Base-by-base conservation (phyloP, 1,140 invertebrate species). In the Cydia splendana region DNA sequence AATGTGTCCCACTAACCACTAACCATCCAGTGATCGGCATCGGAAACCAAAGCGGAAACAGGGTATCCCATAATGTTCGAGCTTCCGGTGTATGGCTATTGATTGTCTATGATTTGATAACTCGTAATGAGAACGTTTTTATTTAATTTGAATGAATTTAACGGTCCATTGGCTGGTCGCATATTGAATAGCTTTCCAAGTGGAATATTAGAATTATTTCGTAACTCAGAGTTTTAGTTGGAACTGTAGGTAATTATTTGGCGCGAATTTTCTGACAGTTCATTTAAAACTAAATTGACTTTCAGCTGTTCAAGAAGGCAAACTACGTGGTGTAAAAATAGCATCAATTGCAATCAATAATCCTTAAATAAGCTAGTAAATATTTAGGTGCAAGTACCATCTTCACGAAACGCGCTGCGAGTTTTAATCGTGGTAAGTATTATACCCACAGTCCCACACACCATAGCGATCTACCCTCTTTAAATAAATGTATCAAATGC, bases 81-180 rank as follows among this genome's bases (percentile, higher is more conserved):
- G 34, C 67, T 71, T 71, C 67, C 67, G 67, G 67, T 38, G 6
- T 42, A 38, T 62, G 57, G 30, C 67, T 42, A 71, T 71, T 71
- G 67, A 71, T 71, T 71, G 30, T 38, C 67, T 71, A 71, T 71
- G 30, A 71, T 71, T 71, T 71, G 67, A 71, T 71, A 71, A 71
- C 34, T 71, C 10, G 67, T 71, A 62, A 62, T 62, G 57, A 62
- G 57, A 24, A 62, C 20, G 57, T 62, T 24, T 74, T 76, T 76
- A 76, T 76, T 74, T 42, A 48, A 80, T 76, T 77, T 75, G 79
- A 78, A 80, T 76, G 74, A 71, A 77, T 80, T 80, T 80, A 75
- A 77, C 74, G 79, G 65, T 76, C 75, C 42, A 80, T 75, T 75
- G 77, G 51, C 10, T 77, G 57, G 69, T 73, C 45, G 76, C 71